Conservation (phyloP, 2,113 vertebrate species). For the Platichthys flesus region DNA sequence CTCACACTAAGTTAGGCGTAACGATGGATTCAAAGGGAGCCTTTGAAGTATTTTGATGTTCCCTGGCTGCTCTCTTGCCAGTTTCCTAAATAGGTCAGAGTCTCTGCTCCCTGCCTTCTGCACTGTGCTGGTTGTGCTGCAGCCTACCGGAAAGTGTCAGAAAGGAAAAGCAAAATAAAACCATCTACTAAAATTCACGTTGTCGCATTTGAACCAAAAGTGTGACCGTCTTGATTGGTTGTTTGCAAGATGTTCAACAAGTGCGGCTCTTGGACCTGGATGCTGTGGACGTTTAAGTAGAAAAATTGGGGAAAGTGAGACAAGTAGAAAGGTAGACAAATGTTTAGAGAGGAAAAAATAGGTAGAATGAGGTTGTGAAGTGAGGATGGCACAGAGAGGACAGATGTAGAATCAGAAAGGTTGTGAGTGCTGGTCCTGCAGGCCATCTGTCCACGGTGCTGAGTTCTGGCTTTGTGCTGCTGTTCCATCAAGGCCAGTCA, state of each 20-base stretch:
- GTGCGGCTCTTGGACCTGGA: slow-evolving; percentile 20
- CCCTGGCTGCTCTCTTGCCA: slow-evolving; percentile 81
- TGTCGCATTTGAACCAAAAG: slow-evolving; percentile 2
- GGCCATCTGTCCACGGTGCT: slow-evolving; percentile 75
- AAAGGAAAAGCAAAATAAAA: slow-evolving; percentile 65
- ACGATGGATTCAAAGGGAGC: slow-evolving; percentile 80
- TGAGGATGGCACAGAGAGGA: slow-evolving; percentile 40
- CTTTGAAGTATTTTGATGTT: slow-evolving; percentile 86
- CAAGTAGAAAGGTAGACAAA: background rate
- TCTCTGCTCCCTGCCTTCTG: slow-evolving; percentile 76
- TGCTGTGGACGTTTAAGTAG: slow-evolving; percentile 16
- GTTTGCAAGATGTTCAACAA: slow-evolving; percentile 19
- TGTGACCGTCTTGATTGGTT: slow-evolving; percentile 8
- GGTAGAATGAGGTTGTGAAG: slow-evolving; percentile 27
- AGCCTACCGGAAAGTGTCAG: slow-evolving; percentile 66
- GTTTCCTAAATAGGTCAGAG: slow-evolving; percentile 86
- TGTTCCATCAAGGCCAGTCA: slow-evolving; percentile 75
- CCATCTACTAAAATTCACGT: background rate
- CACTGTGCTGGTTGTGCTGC: slow-evolving; percentile 63
- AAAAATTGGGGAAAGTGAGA: background rate
- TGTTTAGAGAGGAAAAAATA: slow-evolving; percentile 1
- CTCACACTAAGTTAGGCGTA: slow-evolving; percentile 76
- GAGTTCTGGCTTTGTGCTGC: slow-evolving; percentile 65
- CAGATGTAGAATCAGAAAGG: slow-evolving; percentile 36
- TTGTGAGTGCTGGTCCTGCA: slow-evolving; percentile 65